phyloP scores from a whole-genome alignment of 2,113 vertebrate species.

The Austrofundulus limnaeus region DNA sequence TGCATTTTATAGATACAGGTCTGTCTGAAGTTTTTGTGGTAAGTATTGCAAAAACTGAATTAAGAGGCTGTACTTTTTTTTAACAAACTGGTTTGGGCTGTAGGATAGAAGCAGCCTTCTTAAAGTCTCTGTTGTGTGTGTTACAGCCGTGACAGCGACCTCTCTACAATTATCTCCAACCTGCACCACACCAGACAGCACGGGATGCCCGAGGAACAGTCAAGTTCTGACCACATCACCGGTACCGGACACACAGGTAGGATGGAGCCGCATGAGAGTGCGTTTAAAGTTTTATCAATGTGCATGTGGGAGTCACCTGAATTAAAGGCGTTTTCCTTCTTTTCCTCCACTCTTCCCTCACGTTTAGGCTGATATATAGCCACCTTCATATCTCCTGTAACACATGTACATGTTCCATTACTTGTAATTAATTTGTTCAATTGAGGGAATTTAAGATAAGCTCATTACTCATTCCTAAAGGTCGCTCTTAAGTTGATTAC shows the following conservation, averaged over 20 bases:
- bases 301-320: background rate
- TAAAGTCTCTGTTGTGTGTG: constrained; percentile 20
- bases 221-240: constrained; percentile 86
- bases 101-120: constrained; percentile 8
- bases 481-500: constrained; percentile 74
- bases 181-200: constrained; percentile 92
- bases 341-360: constrained; percentile 19
- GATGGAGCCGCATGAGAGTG: constrained; percentile 37
- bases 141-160: constrained; percentile 90
- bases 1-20: constrained; percentile 18
- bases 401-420: constrained; percentile 57
- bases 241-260: constrained; percentile 89
- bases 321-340: background rate
- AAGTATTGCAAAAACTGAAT: constrained; percentile 33
- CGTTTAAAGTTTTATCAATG: background rate
- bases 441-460: constrained; percentile 71
- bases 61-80: constrained; percentile 7
- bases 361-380: constrained; percentile 8
- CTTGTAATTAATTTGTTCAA: constrained; percentile 76
- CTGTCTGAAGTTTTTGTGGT: constrained; percentile 41
- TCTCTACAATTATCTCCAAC: constrained; percentile 94
- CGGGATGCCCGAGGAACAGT: constrained; percentile 93
- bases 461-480: constrained; percentile 75
- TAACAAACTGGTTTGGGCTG: constrained; percentile 12
- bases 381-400: constrained; percentile 31